Evolutionary conservation across 2,797 vertebrate genomes (phyloP), one percentile per base, ranked within the genome.

Genomic region (Bradypodion pumilum): DNA sequence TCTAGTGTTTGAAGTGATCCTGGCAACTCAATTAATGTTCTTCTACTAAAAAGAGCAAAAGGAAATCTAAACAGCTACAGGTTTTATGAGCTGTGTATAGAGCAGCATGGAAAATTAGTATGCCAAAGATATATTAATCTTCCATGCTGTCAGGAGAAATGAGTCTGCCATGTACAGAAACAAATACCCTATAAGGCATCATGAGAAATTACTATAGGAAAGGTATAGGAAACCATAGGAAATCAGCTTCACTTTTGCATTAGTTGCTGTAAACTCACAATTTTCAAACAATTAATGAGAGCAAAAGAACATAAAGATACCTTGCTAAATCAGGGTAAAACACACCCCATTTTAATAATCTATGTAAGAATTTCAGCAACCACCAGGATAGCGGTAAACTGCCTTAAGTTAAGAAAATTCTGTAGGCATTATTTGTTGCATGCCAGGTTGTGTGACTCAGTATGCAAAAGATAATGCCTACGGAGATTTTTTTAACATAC

Each of bases 21-120:
- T 76, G 81, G 62, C 81, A 82, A 82, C 32, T 82, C 81, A 82
- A 66, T 75, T 35, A 56, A 63, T 68, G 81, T 68, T 29, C 77
- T 85, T 40, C 70, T 74, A 65, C 62, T 74, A 74, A 85, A 59
- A 75, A 85, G 40, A 75, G 15, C 21, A 68, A 74, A 66, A 32
- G 12, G 62, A 85, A 85, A 80, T 75, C 46, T 80, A 74, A 80
- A 40, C 16, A 85, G 60, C 16, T 21, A 35, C 23, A 49, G 6
- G 19, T 65, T 74, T 79, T 42, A 66, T 12, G 42, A 78, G 8
- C 13, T 73, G 32, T 65, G 13, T 62, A 62, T 10, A 75, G 44
- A 73, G 40, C 21, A 29, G 3, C 6, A 60, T 49, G 25, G 10
- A 40, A 42, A 42, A 70, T 10, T 70, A 25, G 68, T 70, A 70